phyloP scores from a whole-genome alignment of 2,113 vertebrate species.

The Suncus etruscus region DNA sequence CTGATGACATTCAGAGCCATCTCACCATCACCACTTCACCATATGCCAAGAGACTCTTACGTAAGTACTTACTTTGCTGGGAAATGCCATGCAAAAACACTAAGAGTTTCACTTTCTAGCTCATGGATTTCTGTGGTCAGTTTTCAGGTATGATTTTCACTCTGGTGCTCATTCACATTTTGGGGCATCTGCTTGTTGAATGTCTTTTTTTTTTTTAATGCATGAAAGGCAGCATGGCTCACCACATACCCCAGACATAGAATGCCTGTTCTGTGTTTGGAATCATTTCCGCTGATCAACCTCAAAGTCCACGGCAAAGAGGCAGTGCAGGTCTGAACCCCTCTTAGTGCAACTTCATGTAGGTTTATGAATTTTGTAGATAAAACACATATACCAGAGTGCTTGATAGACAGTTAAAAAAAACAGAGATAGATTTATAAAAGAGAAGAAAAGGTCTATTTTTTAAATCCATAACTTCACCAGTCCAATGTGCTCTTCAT shows the following conservation, averaged over 20 bases:
- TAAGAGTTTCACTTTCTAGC: not conserved
- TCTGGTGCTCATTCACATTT: not conserved
- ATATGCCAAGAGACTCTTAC: not conserved
- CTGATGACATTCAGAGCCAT: too few relatives aligned
- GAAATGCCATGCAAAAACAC: conserved; percentile 6
- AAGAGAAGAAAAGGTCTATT: not conserved
- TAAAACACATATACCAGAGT: not conserved
- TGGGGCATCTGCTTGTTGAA: not conserved
- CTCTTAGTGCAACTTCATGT: not conserved
- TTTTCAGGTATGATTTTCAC: conserved; percentile 9
- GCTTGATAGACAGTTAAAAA: not conserved
- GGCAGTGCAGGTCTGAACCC: not conserved
- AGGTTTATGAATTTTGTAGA: not conserved
- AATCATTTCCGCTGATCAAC: not conserved
- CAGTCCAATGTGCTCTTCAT: not conserved
- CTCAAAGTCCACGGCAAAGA: not conserved
- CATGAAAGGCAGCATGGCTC: too few relatives aligned
- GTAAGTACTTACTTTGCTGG: not conserved
- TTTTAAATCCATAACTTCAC: not conserved
- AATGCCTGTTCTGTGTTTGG: not conserved
- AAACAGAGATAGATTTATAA: too few relatives aligned
- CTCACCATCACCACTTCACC: too few relatives aligned
- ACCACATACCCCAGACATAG: too few relatives aligned
- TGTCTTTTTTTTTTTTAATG: not conserved
- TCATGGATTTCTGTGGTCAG: not conserved